Conservation (phyloP, 2,888 invertebrate species). For the Congeria kusceri region DNA sequence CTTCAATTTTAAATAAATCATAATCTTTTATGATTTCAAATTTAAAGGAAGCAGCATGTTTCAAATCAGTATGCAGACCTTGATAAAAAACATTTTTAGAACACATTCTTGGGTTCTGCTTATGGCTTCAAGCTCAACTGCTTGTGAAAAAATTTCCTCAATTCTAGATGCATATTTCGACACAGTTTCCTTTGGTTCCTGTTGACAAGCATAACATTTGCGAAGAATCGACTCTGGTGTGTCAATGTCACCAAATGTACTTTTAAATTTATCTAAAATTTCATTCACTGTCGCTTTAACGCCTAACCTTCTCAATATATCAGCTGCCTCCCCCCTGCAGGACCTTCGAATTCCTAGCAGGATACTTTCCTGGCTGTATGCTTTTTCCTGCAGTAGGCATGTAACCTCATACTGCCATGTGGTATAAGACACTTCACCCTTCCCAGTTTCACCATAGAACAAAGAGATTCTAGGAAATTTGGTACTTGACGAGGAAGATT, state of each 20-base stretch:
- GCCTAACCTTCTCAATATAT: conserved; percentile 18
- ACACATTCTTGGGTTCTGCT: not conserved
- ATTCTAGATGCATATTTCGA: conserved; percentile 12
- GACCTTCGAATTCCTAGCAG: conserved; percentile 17
- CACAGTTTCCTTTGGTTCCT: conserved; percentile 3
- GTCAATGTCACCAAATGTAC: conserved; percentile 26
- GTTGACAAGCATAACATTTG: conserved; percentile 24
- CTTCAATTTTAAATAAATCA: not conserved
- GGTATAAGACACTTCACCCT: conserved; percentile 19
- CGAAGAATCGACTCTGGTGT: conserved; percentile 10
- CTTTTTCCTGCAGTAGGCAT: conserved; percentile 1
- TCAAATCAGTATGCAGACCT: not conserved
- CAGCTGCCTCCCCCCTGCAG: conserved; percentile 12
- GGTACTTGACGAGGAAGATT: not conserved
- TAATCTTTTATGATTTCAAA: not conserved
- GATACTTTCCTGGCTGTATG: conserved; percentile 1
- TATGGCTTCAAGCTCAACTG: not conserved
- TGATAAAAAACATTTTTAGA: not conserved
- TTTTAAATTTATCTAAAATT: conserved; percentile 17
- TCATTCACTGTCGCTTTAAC: not conserved
- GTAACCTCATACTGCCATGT: conserved; percentile 31
- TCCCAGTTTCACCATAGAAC: conserved; percentile 32
- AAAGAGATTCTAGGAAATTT: conserved; percentile 15
- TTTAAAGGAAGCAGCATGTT: not conserved
- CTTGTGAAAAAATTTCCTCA: conserved; percentile 19